Conservation (phyloP, 2,888 invertebrate genomes). For the Monoplex corrugatus region DNA sequence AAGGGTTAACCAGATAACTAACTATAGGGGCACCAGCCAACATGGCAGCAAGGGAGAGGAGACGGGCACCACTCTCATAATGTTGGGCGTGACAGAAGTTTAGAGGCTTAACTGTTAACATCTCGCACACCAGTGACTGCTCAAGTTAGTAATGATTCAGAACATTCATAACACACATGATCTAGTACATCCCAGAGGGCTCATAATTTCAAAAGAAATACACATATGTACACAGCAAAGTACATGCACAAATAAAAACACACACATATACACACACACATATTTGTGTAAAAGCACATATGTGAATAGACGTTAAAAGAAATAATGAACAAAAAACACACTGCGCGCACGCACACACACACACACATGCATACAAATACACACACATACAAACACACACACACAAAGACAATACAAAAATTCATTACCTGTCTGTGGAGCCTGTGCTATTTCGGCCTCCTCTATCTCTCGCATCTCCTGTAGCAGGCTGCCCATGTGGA, state of each 20-base stretch:
- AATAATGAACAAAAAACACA: not conserved
- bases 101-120: no score
- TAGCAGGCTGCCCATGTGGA: conserved; percentile 92
- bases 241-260: not conserved
- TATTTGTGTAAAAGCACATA: not conserved
- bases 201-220: not conserved
- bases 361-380: not conserved
- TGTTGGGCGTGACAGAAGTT: no score
- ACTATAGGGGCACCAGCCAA: no score
- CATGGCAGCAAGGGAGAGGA: no score
- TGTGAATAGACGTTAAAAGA: not conserved
- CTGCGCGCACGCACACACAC: not conserved
- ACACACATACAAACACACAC: not conserved
- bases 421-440: conserved; percentile 76
- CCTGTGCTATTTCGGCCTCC: conserved; percentile 75
- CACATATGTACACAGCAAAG: not conserved
- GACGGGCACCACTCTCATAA: no score
- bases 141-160: no score
- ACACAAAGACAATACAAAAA: not conserved
- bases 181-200: no score
- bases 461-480: conserved; percentile 93
- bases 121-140: no score
- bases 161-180: no score
- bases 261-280: not conserved
- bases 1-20: no score